Evolutionary conservation across 2,888 invertebrate genomes (phyloP).

Genomic region (Actias luna): DNA sequence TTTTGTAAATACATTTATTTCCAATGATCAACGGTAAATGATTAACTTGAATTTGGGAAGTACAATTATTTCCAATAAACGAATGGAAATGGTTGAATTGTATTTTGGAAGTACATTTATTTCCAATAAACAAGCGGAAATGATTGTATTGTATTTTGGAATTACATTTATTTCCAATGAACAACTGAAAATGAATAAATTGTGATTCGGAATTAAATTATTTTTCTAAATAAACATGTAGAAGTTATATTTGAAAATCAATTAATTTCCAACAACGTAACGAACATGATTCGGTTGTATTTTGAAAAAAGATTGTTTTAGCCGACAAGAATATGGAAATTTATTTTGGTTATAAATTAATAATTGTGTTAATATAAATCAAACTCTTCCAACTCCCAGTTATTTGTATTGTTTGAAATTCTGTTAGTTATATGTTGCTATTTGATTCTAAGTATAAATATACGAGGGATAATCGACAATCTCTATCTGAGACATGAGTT

Average conservation of each 20-base stretch:
- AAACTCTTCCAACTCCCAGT: conserved; percentile 1
- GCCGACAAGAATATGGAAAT: too few relatives aligned
- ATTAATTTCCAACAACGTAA: too few relatives aligned
- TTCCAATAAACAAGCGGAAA: neutral
- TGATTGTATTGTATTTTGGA: neutral
- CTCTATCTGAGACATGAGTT: neutral
- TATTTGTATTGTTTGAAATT: neutral
- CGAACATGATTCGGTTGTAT: too few relatives aligned
- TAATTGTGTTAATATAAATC: neutral
- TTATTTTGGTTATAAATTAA: too few relatives aligned
- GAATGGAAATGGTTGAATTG: neutral
- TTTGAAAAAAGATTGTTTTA: too few relatives aligned
- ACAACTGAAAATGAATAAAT: neutral
- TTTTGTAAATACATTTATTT: too few relatives aligned
- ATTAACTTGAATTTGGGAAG: too few relatives aligned
- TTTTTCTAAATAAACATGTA: too few relatives aligned
- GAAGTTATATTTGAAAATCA: too few relatives aligned
- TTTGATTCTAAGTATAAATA: neutral
- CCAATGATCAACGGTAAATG: too few relatives aligned
- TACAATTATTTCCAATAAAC: too few relatives aligned
- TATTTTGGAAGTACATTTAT: neutral
- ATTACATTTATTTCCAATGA: neutral
- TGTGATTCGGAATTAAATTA: neutral
- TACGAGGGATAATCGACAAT: neutral
- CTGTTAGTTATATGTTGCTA: neutral